A percentile compares a stretch with the other conserved stretches of the same genome.
These are phyloP conservation scores for Scolopax bukidnonensis DNA, from an alignment of 2,797 vertebrate species.

Conservation along the genomic window DNA sequence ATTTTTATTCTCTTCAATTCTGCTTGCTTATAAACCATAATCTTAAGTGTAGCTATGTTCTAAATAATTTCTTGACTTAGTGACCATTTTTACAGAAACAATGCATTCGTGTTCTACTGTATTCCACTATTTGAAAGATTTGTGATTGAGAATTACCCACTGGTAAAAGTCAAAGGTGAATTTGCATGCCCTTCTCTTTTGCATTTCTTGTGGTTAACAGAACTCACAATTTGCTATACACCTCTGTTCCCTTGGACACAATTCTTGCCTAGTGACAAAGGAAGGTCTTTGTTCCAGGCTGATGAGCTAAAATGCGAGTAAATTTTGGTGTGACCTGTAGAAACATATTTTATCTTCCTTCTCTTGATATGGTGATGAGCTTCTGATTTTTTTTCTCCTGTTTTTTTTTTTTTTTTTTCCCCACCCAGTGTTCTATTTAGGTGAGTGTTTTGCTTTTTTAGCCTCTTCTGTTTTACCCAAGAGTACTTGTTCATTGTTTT, in stretches of 20 bases:
- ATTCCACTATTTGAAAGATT: not conserved
- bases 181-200: not conserved
- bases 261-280: not conserved
- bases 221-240: not conserved
- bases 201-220: not conserved
- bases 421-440: slow-evolving; percentile 81
- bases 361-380: slow-evolving; percentile 31
- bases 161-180: not conserved
- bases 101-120: not conserved
- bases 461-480: slow-evolving; percentile 33
- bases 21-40: not conserved
- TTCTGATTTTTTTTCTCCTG: slow-evolving; percentile 76
- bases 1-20: not conserved
- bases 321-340: not conserved
- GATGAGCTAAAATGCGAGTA: not conserved
- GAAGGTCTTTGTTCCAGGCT: not conserved
- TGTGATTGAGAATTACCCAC: not conserved
- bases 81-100: not conserved
- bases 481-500: slow-evolving; percentile 60
- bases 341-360: slow-evolving; percentile 22
- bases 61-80: not conserved
- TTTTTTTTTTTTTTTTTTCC: not conserved
- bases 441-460: slow-evolving; percentile 77
- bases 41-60: not conserved
- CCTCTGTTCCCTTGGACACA: not conserved